Evolutionary conservation across 2,888 invertebrate genomes (phyloP).

Genomic region (Chloroclystis v-ata): DNA sequence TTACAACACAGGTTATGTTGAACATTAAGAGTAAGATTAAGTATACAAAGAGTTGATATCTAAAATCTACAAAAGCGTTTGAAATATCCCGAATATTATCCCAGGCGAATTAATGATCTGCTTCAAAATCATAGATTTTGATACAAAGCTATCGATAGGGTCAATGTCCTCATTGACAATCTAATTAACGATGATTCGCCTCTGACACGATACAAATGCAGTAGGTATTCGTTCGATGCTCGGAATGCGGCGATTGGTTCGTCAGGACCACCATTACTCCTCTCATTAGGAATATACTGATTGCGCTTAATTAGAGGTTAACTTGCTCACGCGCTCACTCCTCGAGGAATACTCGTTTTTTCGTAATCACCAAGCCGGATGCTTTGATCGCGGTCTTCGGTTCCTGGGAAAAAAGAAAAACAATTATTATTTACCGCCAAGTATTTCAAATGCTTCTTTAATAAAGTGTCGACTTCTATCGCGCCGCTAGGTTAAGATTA

Average conservation of each 20-base stretch:
- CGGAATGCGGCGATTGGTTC: slow-evolving; percentile 74
- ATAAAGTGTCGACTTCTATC: not conserved
- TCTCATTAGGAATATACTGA: slow-evolving; percentile 78
- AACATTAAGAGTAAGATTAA: too few species aligned
- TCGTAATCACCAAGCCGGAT: slow-evolving; percentile 71
- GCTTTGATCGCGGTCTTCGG: slow-evolving; percentile 71
- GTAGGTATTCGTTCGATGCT: slow-evolving; percentile 60
- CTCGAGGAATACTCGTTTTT: slow-evolving; percentile 71
- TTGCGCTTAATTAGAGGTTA: slow-evolving; percentile 77
- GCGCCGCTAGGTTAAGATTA: not conserved
- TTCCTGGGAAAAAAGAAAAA: slow-evolving; percentile 64
- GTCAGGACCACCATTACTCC: slow-evolving; percentile 75
- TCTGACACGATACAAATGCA: slow-evolving; percentile 47
- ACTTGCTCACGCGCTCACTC: slow-evolving; percentile 64
- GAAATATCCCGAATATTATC: too few species aligned
- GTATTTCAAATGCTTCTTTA: slow-evolving; percentile 15
- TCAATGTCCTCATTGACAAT: not conserved
- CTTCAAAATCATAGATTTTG: too few species aligned
- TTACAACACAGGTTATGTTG: too few species aligned
- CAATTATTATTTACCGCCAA: slow-evolving; percentile 34
- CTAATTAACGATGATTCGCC: not conserved
- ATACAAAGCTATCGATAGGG: not conserved
- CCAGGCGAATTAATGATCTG: too few species aligned
- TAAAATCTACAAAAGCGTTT: too few species aligned
- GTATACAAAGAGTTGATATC: too few species aligned